Percentiles rank a stretch among this genome's conserved stretches.
phyloP scores from a whole-genome alignment of 2,888 invertebrate species.

The Coecobrya sp. region DNA sequence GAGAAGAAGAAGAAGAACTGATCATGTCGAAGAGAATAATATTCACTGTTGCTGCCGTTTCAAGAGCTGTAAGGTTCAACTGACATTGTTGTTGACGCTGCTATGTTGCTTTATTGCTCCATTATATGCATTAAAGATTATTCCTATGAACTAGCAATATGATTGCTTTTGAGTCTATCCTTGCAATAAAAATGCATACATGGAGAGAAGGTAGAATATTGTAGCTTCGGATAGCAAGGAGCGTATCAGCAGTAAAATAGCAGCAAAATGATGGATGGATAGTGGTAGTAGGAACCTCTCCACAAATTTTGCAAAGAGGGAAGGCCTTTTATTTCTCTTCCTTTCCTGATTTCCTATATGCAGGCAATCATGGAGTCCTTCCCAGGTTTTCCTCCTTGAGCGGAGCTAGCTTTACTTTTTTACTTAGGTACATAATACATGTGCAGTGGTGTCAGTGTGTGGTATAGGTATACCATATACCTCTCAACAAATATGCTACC shows the following conservation, averaged over 20 bases:
- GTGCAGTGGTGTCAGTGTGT: neutral
- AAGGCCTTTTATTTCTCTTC: slow-evolving; percentile 14
- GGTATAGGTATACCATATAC: neutral
- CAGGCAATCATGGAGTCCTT: neutral
- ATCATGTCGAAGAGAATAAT: neutral
- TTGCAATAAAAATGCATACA: slow-evolving; percentile 18
- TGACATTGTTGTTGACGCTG: slow-evolving; percentile 20
- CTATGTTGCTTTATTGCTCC: too few species aligned
- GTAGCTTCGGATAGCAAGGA: too few species aligned
- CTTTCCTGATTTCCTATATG: neutral
- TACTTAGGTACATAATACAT: neutral
- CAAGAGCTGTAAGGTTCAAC: neutral
- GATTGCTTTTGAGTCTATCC: neutral
- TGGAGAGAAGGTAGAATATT: neutral
- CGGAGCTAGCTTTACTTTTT: neutral
- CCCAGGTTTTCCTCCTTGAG: neutral
- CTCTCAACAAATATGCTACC: neutral
- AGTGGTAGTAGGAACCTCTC: slow-evolving; percentile 10
- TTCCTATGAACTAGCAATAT: too few species aligned
- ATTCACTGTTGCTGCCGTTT: neutral
- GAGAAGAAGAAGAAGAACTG: neutral
- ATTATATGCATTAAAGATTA: too few species aligned
- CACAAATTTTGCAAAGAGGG: slow-evolving; percentile 42
- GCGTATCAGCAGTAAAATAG: too few species aligned
- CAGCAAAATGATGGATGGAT: neutral